Conservation (phyloP, 2,113 vertebrate genomes). For the Bathybates hornii region DNA sequence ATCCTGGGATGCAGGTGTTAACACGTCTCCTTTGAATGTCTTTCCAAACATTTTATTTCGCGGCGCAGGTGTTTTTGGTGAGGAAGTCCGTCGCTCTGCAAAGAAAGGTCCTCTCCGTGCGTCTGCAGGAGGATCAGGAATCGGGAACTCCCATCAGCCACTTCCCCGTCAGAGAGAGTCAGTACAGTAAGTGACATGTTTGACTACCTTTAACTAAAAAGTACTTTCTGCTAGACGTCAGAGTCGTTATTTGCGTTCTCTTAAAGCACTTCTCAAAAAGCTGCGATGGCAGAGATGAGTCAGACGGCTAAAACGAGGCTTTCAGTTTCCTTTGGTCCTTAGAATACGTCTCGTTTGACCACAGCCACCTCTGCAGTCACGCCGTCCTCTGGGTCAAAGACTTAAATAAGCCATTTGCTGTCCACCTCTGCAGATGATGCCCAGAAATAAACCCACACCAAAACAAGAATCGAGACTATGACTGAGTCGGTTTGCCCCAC, state of each 20-base stretch:
- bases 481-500: not conserved
- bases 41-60: not conserved
- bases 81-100: constrained; percentile 81
- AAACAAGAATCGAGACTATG: not conserved
- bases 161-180: constrained; percentile 86
- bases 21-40: not conserved
- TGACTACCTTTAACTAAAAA: not conserved
- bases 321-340: not conserved
- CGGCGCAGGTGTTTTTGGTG: constrained; percentile 84
- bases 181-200: constrained; percentile 81
- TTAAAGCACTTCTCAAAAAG: not conserved
- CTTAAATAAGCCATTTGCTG: not conserved
- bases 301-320: not conserved
- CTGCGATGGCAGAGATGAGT: not conserved
- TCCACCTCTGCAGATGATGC: not conserved
- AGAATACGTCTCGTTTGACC: not conserved
- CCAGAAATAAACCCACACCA: not conserved
- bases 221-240: not conserved
- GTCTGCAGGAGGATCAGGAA: constrained; percentile 61
- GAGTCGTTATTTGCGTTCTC: not conserved
- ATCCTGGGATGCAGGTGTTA: not conserved
- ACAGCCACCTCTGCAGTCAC: not conserved
- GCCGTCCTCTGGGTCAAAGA: not conserved
- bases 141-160: constrained; percentile 74
- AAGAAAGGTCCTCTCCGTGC: constrained; percentile 86